A percentile compares a stretch with the other conserved stretches of the same genome.
Conservation (phyloP, 2,888 invertebrate species). For the Vanessa cardui region DNA sequence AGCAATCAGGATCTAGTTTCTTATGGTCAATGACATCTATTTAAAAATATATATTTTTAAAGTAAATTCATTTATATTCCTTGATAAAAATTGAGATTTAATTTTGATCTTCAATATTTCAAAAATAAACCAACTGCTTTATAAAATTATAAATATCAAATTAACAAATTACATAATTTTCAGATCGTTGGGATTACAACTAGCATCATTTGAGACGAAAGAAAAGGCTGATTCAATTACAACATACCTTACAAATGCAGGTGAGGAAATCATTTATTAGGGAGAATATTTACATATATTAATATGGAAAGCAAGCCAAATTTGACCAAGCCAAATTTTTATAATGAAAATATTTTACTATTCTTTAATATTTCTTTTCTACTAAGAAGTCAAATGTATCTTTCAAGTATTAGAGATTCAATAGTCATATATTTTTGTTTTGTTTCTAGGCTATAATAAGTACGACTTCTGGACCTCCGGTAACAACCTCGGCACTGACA, state of each 20-base stretch:
- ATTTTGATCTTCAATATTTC: too few species aligned
- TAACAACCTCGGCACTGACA: slow-evolving; percentile 92
- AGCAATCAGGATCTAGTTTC: slow-evolving; percentile 28
- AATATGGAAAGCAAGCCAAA: too few species aligned
- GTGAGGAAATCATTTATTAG: slow-evolving; percentile 55
- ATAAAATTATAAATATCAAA: not conserved
- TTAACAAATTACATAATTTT: slow-evolving; percentile 40
- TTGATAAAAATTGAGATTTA: not conserved
- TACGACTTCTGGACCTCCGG: slow-evolving; percentile 95
- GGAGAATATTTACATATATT: too few species aligned
- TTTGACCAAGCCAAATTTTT: too few species aligned
- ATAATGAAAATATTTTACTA: too few species aligned
- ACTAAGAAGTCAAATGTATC: too few species aligned
- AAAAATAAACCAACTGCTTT: not conserved
- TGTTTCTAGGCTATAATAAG: slow-evolving; percentile 85
- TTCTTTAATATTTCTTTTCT: too few species aligned
- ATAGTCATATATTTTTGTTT: not conserved
- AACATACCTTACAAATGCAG: slow-evolving; percentile 91
- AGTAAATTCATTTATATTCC: not conserved
- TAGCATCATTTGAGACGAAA: slow-evolving; percentile 92
- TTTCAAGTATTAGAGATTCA: too few species aligned
- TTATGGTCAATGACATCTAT: slow-evolving; percentile 31
- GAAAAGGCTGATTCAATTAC: slow-evolving; percentile 94
- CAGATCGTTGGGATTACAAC: slow-evolving; percentile 91
- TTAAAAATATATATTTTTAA: not conserved